Evolutionary conservation across 2,888 invertebrate genomes (phyloP), one percentile per base, ranked within the genome.

Genomic region (Clitarchus hookeri): DNA sequence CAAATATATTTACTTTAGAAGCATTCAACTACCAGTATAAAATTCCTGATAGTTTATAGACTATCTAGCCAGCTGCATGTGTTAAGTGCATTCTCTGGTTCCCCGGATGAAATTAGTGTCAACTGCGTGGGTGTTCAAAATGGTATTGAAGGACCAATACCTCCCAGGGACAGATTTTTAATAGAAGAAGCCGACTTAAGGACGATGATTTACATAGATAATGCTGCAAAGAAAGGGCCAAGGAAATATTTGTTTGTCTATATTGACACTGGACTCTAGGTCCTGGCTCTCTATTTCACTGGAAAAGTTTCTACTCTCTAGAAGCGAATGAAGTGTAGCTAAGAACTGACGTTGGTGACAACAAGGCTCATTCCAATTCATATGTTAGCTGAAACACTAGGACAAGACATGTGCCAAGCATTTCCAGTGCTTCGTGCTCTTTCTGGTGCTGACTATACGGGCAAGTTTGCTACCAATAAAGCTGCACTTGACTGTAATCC

Each of bases 281-380:
- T 79, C 27, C 23, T 79, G 27, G 79, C 79, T 79, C 79, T 79
- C 27, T 79, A 23, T 79, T 79, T 79, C 79, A 79, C 79, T 23
- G 79, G 79, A 13, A n/a, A 26, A 79, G 16, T 0, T 27, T 79
- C 25, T 27, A 79, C 27, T 8, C 12, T 26, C 25, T 6, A 26
- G 79, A 23, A 26, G 79, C 13, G 27, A 25, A 79, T 26, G n/a
- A 79, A 79, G 27, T n/a, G 79, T 79, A n/a, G 79, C 13, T 79
- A 27, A 25, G n/a, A 25, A 79, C 79, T 16, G 79, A 0, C 0
- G 79, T 6, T n/a, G 13, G n/a, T 8, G 13, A 79, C 23, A 25
- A n/a, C 79, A 27, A 12, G 25, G 0, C 0, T 79, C 27, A 19
- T n/a, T 16, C 79, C 48, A 48, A 48, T 11, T 48, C 12, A 48